Conservation (phyloP, 2,888 invertebrate species). For the Lordiphosa andalusiaca region DNA sequence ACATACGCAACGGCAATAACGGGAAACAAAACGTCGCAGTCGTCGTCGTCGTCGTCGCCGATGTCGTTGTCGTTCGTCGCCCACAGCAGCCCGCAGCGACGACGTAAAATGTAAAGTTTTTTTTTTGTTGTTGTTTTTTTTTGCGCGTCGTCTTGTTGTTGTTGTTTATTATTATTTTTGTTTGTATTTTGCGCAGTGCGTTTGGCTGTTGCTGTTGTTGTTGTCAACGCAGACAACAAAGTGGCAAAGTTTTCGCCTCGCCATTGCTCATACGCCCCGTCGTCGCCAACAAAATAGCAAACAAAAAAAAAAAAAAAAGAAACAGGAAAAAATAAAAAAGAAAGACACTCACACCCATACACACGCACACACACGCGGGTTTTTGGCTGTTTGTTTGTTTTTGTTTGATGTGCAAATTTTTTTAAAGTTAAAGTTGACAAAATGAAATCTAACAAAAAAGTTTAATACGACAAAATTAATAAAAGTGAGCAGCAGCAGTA, state of each 20-base stretch:
- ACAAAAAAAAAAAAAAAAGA: conserved; percentile 10
- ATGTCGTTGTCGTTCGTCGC: not conserved
- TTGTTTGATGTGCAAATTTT: conserved; percentile 57
- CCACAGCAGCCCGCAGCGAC: conserved; percentile 23
- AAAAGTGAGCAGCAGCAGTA: no score
- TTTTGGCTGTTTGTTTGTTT: conserved; percentile 9
- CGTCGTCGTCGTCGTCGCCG: conserved; percentile 13
- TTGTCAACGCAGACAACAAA: conserved; percentile 44
- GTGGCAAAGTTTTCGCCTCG: conserved; percentile 63
- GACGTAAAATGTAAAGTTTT: conserved; percentile 24
- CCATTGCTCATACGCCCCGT: conserved; percentile 68
- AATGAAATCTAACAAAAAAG: conserved; percentile 29
- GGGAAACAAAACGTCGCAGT: conserved; percentile 20
- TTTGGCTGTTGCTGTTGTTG: conserved; percentile 19
- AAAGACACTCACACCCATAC: conserved; percentile 11
- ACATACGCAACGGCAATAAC: conserved; percentile 47
- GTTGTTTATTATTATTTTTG: conserved; percentile 12
- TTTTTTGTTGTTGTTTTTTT: conserved; percentile 4
- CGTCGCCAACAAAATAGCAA: conserved; percentile 19
- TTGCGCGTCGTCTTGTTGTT: conserved; percentile 11
- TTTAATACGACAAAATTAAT: conserved; percentile 11
- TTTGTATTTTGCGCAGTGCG: conserved; percentile 22
- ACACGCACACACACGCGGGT: conserved; percentile 23
- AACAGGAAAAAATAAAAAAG: not conserved
- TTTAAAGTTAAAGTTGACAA: conserved; percentile 50